Percentiles rank a stretch among this genome's conserved stretches.
Conservation (phyloP, 2,888 invertebrate genomes). For the Drosophila greeni region DNA sequence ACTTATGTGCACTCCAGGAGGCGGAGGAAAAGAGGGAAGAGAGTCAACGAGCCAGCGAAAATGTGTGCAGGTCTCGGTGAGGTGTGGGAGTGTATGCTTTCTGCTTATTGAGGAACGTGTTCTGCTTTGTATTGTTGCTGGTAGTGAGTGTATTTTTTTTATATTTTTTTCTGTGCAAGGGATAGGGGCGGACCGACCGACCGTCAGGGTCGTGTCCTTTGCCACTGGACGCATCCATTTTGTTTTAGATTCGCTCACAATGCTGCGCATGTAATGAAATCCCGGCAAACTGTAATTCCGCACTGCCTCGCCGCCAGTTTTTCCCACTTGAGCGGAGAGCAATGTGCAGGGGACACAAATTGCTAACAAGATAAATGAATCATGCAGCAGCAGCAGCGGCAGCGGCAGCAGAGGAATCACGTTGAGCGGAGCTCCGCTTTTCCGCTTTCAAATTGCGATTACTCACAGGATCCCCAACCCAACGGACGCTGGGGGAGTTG, state of each 20-base stretch:
- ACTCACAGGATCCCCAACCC: constrained; percentile 34
- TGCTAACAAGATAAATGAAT: constrained; percentile 42
- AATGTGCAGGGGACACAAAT: constrained; percentile 44
- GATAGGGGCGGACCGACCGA: neutral
- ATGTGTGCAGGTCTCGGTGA: no score
- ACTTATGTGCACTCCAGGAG: constrained; percentile 51
- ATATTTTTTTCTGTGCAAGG: neutral
- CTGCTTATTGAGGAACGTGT: constrained; percentile 48
- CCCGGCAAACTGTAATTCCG: constrained; percentile 44
- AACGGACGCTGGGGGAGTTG: constrained; percentile 1
- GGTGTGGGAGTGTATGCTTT: constrained; percentile 13
- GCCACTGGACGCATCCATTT: constrained; percentile 43
- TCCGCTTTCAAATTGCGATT: constrained; percentile 39
- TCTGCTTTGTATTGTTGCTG: constrained; percentile 24
- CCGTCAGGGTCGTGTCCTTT: constrained; percentile 29
- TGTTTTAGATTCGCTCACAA: constrained; percentile 46
- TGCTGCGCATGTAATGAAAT: constrained; percentile 45
- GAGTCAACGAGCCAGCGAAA: no score
- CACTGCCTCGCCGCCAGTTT: constrained; percentile 20
- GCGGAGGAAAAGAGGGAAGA: neutral
- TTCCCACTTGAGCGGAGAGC: constrained; percentile 9
- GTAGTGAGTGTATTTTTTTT: neutral
- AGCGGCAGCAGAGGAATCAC: constrained; percentile 39
- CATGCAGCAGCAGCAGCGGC: constrained; percentile 40
- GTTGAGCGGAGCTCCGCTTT: constrained; percentile 27